phyloP scores from a whole-genome alignment of 2,797 vertebrate species.

The Mastacembelus armatus region DNA sequence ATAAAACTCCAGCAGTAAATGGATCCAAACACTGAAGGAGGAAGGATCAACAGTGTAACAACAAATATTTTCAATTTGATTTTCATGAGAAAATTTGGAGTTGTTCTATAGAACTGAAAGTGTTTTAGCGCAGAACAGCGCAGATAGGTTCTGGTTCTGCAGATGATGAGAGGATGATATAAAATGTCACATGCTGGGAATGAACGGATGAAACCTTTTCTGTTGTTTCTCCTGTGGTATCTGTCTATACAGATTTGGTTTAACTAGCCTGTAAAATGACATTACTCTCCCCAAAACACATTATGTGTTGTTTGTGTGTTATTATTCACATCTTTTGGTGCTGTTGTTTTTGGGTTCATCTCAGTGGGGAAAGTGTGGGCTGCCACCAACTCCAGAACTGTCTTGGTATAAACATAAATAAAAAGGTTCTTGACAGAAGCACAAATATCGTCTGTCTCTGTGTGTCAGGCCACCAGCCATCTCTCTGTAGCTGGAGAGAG shows the following conservation, averaged over 20 bases:
- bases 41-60: background rate
- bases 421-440: background rate
- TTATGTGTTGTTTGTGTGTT: slow-evolving; percentile 1
- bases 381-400: slow-evolving; percentile 9
- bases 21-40: slow-evolving; percentile 47
- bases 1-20: slow-evolving; percentile 52
- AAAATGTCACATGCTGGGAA: background rate
- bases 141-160: too few species aligned
- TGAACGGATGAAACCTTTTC: too few species aligned
- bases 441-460: background rate
- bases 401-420: slow-evolving; percentile 18
- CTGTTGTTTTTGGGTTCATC: background rate
- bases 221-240: background rate
- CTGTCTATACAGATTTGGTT: background rate
- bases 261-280: background rate
- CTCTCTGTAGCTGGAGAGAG: background rate
- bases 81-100: background rate
- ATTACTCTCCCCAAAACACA: background rate
- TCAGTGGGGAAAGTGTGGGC: background rate
- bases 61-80: background rate
- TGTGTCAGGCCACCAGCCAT: background rate
- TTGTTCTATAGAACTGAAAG: background rate
- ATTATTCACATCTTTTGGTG: slow-evolving; percentile 17
- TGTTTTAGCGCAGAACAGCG: background rate
- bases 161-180: background rate